Evolutionary conservation across 2,113 vertebrate genomes (phyloP).

Genomic region (Pachypanchax playfairii): DNA sequence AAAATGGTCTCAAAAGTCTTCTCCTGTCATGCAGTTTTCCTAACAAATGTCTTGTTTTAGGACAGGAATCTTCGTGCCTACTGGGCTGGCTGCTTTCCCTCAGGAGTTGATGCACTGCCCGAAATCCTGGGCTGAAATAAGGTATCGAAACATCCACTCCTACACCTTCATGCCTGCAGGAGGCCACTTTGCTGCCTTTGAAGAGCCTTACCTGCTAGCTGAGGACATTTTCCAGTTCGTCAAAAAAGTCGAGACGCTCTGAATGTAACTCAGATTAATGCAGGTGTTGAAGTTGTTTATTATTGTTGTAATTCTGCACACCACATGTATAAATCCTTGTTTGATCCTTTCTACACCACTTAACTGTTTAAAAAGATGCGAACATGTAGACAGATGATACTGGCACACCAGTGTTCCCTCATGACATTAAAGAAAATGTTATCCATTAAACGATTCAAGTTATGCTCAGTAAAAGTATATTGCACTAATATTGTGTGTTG

Average conservation of each 20-base stretch:
- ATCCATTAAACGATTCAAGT: conserved; percentile 19
- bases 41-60: conserved; percentile 62
- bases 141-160: conserved; percentile 79
- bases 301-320: background rate
- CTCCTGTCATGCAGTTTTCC: too few species aligned
- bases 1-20: too few species aligned
- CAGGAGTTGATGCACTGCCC: conserved; percentile 80
- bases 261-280: conserved; percentile 4
- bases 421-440: conserved; percentile 4
- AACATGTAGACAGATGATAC: conserved; percentile 19
- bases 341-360: background rate
- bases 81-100: conserved; percentile 85
- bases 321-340: background rate
- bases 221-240: conserved; percentile 83
- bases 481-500: conserved; percentile 25
- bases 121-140: conserved; percentile 70
- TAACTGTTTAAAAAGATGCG: conserved; percentile 28
- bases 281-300: background rate
- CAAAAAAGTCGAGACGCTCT: conserved; percentile 79
- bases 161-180: conserved; percentile 84
- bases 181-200: conserved; percentile 88
- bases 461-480: conserved; percentile 43
- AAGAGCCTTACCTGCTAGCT: conserved; percentile 85
- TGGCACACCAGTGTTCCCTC: background rate
- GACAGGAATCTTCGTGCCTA: conserved; percentile 77